A percentile compares a stretch with the other conserved stretches of the same genome.
These are phyloP conservation scores for Oxyura jamaicensis DNA, from an alignment of 2,113 vertebrate species.

Conservation along the genomic window DNA sequence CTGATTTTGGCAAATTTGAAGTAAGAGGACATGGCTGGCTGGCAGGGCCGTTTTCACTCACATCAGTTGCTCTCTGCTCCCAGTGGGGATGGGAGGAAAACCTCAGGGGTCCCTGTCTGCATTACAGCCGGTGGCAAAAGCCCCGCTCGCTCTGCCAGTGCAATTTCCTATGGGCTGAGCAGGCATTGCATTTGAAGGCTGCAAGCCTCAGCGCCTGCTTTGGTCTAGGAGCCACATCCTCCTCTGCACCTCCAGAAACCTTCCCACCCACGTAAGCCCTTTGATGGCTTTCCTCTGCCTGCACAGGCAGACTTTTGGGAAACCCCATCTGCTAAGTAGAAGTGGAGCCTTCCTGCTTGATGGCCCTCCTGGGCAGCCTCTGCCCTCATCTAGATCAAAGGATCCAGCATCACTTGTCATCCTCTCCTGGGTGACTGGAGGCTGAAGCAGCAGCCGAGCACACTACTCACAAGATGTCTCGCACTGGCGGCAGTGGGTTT, in stretches of 20 bases:
- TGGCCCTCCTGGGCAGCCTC: background rate
- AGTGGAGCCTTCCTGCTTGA: background rate
- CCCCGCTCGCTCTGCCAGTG: background rate
- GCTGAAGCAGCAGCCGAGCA: background rate
- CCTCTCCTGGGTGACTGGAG: background rate
- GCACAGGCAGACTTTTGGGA: background rate
- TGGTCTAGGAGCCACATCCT: background rate
- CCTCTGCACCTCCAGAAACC: background rate
- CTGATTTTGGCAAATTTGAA: background rate
- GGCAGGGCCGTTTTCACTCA: background rate
- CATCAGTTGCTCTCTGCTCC: background rate
- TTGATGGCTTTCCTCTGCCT: background rate
- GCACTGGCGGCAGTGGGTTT: accelerated
- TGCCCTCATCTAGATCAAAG: background rate
- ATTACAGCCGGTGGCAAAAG: background rate
- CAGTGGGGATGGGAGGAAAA: background rate
- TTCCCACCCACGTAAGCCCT: background rate
- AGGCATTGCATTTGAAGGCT: background rate
- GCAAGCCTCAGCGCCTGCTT: background rate
- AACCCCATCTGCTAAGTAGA: background rate
- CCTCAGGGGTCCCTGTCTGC: background rate
- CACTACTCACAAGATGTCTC: background rate
- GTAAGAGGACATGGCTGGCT: background rate
- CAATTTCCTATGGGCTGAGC: background rate
- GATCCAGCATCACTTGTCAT: background rate